A percentile compares a stretch with the other conserved stretches of the same genome.
These are phyloP conservation scores for Orestias chungarensis DNA, from an alignment of 2,797 vertebrate genomes.

Conservation along the genomic window DNA sequence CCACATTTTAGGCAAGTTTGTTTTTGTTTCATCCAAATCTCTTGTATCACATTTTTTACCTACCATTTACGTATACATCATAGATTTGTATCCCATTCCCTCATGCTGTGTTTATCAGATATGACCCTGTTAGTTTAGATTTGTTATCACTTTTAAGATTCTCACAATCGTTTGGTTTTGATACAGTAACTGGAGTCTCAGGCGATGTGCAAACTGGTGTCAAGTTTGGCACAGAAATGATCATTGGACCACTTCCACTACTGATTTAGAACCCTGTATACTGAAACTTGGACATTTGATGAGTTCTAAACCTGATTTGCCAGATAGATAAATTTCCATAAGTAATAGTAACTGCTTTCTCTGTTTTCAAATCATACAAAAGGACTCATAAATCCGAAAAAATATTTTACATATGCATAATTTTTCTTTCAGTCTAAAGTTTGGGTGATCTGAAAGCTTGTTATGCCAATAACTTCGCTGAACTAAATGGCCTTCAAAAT, in stretches of 20 bases:
- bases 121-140: neutral
- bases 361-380: neutral
- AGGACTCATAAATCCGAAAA: neutral
- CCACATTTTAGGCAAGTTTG: slow-evolving; percentile 16
- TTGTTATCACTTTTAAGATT: neutral
- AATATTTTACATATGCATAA: neutral
- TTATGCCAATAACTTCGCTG: neutral
- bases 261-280: no score
- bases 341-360: neutral
- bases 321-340: neutral
- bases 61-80: neutral
- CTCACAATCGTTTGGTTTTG: neutral
- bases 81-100: neutral
- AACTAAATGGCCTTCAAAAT: neutral
- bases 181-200: neutral
- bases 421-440: neutral
- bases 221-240: no score
- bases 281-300: no score
- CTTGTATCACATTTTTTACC: slow-evolving; percentile 3
- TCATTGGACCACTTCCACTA: no score
- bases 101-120: neutral
- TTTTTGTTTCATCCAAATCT: slow-evolving; percentile 21
- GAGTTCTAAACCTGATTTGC: neutral
- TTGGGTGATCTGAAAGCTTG: neutral
- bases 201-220: neutral